Conservation (phyloP, 2,113 vertebrate genomes). For the Nothobranchius furzeri region DNA sequence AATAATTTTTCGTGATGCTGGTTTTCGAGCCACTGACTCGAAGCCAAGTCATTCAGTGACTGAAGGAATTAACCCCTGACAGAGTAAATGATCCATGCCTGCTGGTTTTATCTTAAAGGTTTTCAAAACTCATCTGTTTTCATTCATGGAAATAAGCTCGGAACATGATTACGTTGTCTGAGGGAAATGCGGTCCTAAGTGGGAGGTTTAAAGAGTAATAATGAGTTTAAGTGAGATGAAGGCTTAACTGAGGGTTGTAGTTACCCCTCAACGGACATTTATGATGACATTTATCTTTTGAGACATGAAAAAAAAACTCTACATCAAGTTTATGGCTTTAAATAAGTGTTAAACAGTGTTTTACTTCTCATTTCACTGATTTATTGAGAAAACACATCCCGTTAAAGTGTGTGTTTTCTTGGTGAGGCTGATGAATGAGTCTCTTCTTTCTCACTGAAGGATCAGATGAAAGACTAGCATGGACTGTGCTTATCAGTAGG, state of each 20-base stretch:
- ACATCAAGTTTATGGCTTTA: no score
- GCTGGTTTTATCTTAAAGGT: background rate
- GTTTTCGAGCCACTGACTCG: background rate
- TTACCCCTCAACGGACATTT: no score
- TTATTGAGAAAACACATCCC: background rate
- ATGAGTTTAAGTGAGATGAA: no score
- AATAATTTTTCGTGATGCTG: background rate
- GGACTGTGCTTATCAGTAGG: background rate
- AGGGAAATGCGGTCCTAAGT: background rate
- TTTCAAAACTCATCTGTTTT: background rate
- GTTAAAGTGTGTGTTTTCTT: background rate
- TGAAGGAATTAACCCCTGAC: background rate
- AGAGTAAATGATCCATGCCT: conserved; percentile 9
- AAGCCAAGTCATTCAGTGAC: background rate
- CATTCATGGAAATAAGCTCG: background rate
- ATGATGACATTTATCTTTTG: no score
- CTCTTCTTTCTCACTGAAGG: conserved; percentile 8
- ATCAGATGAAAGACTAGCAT: conserved; percentile 12
- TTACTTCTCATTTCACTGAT: no score
- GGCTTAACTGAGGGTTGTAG: no score
- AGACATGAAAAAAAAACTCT: no score
- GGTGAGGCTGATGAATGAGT: background rate
- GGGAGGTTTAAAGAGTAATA: background rate
- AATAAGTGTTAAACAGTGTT: no score
- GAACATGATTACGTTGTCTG: background rate